Evolutionary conservation across 1,140 invertebrate genomes (phyloP).

Genomic region (Drosophila takahashii): DNA sequence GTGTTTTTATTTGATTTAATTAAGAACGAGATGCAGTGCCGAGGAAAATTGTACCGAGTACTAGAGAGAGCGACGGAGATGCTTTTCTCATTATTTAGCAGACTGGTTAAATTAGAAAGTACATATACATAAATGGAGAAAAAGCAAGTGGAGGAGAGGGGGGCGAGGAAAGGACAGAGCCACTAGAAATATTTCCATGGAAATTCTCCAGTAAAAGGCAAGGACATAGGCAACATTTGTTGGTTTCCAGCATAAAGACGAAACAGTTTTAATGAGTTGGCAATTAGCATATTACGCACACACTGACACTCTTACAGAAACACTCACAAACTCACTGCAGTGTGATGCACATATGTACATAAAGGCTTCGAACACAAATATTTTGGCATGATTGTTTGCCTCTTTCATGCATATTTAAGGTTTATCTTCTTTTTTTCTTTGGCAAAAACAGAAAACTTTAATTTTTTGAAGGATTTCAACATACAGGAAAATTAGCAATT

Average conservation of each 20-base stretch:
- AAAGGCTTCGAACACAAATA: slow-evolving; percentile 29
- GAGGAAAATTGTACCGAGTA: slow-evolving; percentile 20
- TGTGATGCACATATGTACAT: slow-evolving; percentile 1
- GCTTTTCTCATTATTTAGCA: slow-evolving; percentile 75
- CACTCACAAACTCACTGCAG: slow-evolving; percentile 1
- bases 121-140: slow-evolving; percentile 10
- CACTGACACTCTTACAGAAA: slow-evolving; percentile 13
- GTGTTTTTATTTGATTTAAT: too few species aligned
- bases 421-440: slow-evolving; percentile 24
- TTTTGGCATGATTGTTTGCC: slow-evolving; percentile 51
- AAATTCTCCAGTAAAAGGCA: slow-evolving; percentile 50
- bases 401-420: slow-evolving; percentile 43
- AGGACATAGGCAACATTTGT: slow-evolving; percentile 31
- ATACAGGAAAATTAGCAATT: slow-evolving; percentile 4
- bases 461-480: slow-evolving; percentile 26
- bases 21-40: slow-evolving; percentile 62
- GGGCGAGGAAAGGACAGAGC: background rate
- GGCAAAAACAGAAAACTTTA: slow-evolving; percentile 17
- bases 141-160: background rate
- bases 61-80: background rate
- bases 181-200: slow-evolving; percentile 51
- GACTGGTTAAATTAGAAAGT: slow-evolving; percentile 75
- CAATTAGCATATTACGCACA: slow-evolving; percentile 73
- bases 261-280: slow-evolving; percentile 79
- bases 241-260: slow-evolving; percentile 59